Percentiles rank a stretch among this genome's conserved stretches.
These are phyloP conservation scores for Oceanodroma leucorhoa DNA, from an alignment of 2,797 vertebrate genomes.

Conservation along the genomic window DNA sequence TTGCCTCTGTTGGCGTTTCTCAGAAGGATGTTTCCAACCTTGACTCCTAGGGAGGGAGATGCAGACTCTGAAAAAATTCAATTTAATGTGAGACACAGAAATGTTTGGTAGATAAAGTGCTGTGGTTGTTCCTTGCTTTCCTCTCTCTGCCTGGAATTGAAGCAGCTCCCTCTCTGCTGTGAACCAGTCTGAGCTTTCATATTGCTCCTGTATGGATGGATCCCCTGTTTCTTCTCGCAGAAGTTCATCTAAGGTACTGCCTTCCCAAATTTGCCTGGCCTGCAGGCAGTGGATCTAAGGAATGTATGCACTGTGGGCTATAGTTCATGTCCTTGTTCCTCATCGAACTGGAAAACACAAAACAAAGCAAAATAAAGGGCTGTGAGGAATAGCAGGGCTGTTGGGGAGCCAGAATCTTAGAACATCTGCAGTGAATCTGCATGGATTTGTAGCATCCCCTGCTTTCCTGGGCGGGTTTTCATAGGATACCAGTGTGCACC, in stretches of 20 bases:
- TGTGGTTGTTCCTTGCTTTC: not conserved
- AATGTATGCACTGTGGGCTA: not conserved
- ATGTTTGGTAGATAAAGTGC: not conserved
- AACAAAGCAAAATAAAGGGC: not conserved
- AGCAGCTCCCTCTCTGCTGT: not conserved
- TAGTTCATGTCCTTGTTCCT: not conserved
- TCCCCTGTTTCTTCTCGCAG: not conserved
- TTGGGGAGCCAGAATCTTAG: not conserved
- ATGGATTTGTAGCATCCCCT: not conserved
- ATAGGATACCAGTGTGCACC: not conserved
- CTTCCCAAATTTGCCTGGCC: not conserved
- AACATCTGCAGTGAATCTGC: not conserved
- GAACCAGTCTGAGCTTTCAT: not conserved
- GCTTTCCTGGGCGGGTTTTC: not conserved
- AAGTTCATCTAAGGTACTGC: not conserved
- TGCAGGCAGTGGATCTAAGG: not conserved
- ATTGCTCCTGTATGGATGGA: not conserved
- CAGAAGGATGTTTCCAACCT: conserved; percentile 9
- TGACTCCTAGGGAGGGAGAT: not conserved
- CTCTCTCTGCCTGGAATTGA: not conserved
- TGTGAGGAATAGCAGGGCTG: not conserved
- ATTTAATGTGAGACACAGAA: not conserved
- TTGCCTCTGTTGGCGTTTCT: not conserved
- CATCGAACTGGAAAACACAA: not conserved
- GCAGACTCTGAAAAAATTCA: conserved; percentile 1